A percentile compares a stretch with the other conserved stretches of the same genome.
Conservation (phyloP, 2,113 vertebrate genomes). For the Danionella cerebrum region DNA sequence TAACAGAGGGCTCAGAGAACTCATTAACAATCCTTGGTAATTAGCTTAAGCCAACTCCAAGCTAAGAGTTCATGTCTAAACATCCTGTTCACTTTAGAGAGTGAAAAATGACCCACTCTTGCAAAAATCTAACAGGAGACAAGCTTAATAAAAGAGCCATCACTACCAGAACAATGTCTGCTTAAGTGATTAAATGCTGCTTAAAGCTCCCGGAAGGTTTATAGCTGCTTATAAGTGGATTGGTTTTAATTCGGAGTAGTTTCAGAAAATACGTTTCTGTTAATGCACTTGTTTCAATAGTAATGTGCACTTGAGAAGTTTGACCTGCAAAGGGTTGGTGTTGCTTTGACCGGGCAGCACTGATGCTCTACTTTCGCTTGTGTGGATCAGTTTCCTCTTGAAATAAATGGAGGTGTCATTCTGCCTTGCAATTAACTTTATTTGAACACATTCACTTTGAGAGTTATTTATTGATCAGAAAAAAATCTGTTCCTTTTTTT, state of each 20-base stretch:
- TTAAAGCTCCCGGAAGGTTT: too few species aligned
- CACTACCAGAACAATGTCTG: neutral
- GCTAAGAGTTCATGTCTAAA: neutral
- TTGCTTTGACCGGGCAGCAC: neutral
- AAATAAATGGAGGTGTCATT: neutral
- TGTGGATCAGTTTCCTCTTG: neutral
- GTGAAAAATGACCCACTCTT: neutral
- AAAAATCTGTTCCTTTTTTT: neutral
- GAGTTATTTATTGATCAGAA: neutral
- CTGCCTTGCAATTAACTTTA: neutral
- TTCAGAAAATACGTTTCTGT: neutral
- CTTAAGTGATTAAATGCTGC: neutral
- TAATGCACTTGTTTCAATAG: neutral
- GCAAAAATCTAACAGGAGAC: neutral
- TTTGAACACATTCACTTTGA: too few species aligned
- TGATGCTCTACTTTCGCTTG: neutral
- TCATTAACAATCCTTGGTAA: slow-evolving; percentile 9
- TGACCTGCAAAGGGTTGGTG: neutral
- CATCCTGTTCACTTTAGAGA: slow-evolving; percentile 5
- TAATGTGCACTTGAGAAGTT: neutral
- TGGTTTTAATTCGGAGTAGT: too few species aligned
- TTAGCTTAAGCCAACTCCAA: slow-evolving; percentile 16
- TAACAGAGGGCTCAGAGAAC: neutral
- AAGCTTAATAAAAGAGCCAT: neutral
- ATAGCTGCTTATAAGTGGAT: too few species aligned